A percentile compares a stretch with the other conserved stretches of the same genome.
phyloP scores from a whole-genome alignment of 2,113 vertebrate species.

The Narcine bancroftii region DNA sequence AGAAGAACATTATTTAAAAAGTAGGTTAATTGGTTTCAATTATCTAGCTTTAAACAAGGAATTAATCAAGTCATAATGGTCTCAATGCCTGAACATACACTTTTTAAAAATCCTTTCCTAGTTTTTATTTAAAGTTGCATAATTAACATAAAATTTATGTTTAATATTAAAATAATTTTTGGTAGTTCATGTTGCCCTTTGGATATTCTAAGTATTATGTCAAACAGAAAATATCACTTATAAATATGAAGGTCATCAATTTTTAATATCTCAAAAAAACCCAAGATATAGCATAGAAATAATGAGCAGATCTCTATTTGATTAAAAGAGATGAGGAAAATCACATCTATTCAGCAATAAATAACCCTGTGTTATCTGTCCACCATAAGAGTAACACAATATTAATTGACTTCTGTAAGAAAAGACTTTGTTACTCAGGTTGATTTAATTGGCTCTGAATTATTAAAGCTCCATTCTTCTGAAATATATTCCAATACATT shows the following conservation, averaged over 20 bases:
- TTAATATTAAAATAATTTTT: neutral
- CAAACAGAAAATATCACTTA: neutral
- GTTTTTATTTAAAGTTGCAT: neutral
- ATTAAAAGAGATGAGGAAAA: constrained; percentile 16
- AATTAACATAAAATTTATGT: neutral
- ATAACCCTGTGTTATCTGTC: neutral
- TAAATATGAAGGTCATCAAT: neutral
- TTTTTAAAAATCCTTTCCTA: neutral
- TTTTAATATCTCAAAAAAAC: neutral
- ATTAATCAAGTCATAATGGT: neutral
- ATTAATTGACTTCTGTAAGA: constrained; percentile 22
- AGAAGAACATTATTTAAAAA: constrained; percentile 15
- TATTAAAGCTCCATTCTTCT: constrained; percentile 18
- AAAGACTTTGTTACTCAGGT: constrained; percentile 3
- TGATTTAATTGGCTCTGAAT: constrained; percentile 34
- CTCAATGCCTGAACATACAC: neutral
- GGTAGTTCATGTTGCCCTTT: neutral
- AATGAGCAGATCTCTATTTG: constrained; percentile 19
- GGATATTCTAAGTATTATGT: neutral
- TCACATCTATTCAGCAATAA: neutral
- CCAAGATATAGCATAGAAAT: neutral
- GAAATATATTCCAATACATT: neutral
- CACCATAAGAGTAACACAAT: constrained; percentile 16
- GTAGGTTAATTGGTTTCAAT: constrained; percentile 25
- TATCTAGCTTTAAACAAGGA: neutral